These are phyloP conservation scores for Syritta pipiens DNA, from an alignment of 2,888 invertebrate genomes.

Conservation along the genomic window DNA sequence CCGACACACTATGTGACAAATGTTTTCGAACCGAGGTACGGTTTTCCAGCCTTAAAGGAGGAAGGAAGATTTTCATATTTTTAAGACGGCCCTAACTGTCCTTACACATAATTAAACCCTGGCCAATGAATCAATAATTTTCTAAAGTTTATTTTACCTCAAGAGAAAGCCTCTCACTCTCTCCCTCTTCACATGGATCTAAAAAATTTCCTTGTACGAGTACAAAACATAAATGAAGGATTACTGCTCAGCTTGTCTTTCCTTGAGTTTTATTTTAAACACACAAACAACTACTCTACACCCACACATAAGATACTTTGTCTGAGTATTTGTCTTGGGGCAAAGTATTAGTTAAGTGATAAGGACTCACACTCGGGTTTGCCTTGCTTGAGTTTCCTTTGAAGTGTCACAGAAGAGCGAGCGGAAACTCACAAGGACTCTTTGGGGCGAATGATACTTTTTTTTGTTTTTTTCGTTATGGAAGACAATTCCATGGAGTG, in stretches of 20 bases:
- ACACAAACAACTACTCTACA: background rate
- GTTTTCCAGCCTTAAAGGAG: background rate
- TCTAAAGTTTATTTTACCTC: too few species aligned
- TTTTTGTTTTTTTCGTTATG: background rate
- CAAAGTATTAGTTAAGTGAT: background rate
- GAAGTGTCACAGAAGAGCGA: conserved; percentile 1
- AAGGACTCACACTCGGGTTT: background rate
- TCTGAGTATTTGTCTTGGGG: background rate
- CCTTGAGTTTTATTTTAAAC: background rate
- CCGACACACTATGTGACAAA: conserved; percentile 13
- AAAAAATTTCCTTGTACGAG: too few species aligned
- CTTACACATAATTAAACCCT: background rate
- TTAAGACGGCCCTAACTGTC: background rate
- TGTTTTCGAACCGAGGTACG: conserved; percentile 6
- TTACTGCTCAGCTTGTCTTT: conserved; percentile 14
- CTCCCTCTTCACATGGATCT: too few species aligned
- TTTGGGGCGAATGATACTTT: conserved; percentile 7
- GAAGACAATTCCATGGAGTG: conserved; percentile 9
- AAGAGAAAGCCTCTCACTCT: too few species aligned
- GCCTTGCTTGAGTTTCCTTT: background rate
- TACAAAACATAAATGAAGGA: conserved; percentile 7
- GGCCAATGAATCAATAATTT: conserved; percentile 19
- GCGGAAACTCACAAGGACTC: background rate
- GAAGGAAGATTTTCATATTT: background rate
- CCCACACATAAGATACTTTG: background rate